A percentile compares a stretch with the other conserved stretches of the same genome.
These are phyloP conservation scores for Macrochelys suwanniensis DNA, from an alignment of 2,797 vertebrate genomes.

Conservation along the genomic window DNA sequence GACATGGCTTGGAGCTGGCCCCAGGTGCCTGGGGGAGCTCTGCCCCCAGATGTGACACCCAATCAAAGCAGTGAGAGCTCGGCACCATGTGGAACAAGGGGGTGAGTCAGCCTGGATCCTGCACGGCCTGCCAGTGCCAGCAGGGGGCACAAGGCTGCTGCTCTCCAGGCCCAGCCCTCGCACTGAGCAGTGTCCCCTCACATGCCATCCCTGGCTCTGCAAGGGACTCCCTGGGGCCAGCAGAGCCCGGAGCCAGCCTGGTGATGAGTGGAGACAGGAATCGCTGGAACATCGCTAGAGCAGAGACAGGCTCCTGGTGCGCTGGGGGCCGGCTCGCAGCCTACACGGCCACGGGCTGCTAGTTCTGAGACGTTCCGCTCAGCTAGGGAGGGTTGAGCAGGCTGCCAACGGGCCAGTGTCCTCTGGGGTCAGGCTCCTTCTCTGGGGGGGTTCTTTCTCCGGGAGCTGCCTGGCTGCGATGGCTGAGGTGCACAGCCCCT, in stretches of 20 bases:
- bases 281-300: background rate
- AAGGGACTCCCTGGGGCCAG: background rate
- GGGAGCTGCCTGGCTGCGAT: background rate
- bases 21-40: background rate
- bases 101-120: background rate
- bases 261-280: background rate
- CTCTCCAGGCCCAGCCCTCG: background rate
- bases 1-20: background rate
- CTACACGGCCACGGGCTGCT: no score
- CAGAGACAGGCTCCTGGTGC: no score
- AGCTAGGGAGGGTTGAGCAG: background rate
- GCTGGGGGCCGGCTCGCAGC: no score
- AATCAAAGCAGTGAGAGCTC: background rate
- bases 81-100: background rate
- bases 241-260: background rate
- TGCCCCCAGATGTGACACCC: background rate
- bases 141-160: background rate
- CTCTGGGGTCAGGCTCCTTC: background rate
- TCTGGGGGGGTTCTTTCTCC: background rate
- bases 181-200: background rate
- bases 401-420: no score
- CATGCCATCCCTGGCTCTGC: no score
- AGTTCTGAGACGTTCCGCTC: no score
- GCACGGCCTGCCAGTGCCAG: background rate
- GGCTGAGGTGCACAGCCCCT: background rate